Conservation (phyloP, 2,888 invertebrate species). For the Schrankia costaestrigalis region DNA sequence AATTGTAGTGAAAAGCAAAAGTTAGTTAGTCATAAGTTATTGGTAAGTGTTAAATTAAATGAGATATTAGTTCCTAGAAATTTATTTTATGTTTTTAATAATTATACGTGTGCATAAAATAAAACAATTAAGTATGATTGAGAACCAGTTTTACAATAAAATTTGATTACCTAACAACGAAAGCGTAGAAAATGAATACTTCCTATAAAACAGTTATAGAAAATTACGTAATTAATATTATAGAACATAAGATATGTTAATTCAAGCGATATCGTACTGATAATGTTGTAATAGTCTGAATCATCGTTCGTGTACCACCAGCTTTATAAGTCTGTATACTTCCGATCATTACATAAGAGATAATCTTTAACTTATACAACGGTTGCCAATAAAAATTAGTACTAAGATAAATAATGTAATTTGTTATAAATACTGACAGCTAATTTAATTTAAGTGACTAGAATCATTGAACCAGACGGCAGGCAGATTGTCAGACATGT, state of each 20-base stretch:
- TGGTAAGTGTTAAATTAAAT: too few relatives aligned
- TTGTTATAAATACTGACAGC: conserved; percentile 3
- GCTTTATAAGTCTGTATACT: conserved; percentile 19
- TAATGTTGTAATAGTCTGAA: conserved; percentile 44
- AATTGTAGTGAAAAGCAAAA: too few relatives aligned
- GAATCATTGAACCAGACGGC: too few relatives aligned
- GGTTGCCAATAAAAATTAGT: conserved; percentile 21
- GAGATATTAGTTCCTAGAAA: too few relatives aligned
- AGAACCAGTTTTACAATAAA: conserved; percentile 11
- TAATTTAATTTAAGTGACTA: conserved; percentile 1
- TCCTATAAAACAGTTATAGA: conserved; percentile 10
- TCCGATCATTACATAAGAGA: conserved; percentile 35
- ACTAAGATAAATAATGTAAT: conserved; percentile 9
- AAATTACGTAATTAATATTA: conserved; percentile 38
- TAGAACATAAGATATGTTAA: conserved; percentile 44
- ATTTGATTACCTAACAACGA: conserved; percentile 35
- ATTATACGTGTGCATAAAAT: too few relatives aligned
- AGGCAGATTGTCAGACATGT: too few relatives aligned
- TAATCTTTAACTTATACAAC: conserved; percentile 33
- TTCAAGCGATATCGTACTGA: conserved; percentile 36
- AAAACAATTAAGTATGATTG: neutral
- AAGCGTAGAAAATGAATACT: conserved; percentile 30
- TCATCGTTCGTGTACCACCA: conserved; percentile 33
- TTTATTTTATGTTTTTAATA: too few relatives aligned
- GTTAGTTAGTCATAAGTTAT: too few relatives aligned